These are phyloP conservation scores for Drosophila yooni DNA, from an alignment of 2,888 invertebrate species.

Conservation along the genomic window DNA sequence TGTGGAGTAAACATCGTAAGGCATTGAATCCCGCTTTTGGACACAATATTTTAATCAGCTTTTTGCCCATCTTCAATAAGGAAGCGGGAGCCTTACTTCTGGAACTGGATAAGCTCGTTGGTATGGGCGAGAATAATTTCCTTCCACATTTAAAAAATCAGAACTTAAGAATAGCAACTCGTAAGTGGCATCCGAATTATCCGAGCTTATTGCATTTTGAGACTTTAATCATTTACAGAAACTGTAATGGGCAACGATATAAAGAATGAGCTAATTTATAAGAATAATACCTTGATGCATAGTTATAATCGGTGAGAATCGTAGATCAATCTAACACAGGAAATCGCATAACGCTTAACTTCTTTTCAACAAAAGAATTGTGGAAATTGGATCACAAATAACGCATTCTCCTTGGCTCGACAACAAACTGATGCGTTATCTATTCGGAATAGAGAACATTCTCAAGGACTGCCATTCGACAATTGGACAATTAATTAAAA, in stretches of 20 bases:
- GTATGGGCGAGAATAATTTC: slow-evolving; percentile 53
- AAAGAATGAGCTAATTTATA: slow-evolving; percentile 3
- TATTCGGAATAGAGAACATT: slow-evolving; percentile 38
- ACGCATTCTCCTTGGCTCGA: slow-evolving; percentile 71
- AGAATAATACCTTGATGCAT: background rate
- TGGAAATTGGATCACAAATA: slow-evolving; percentile 68
- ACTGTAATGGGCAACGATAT: slow-evolving; percentile 18
- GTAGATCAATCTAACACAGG: background rate
- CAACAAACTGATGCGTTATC: slow-evolving; percentile 42
- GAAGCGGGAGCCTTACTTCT: slow-evolving; percentile 56
- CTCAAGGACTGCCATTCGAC: slow-evolving; percentile 52
- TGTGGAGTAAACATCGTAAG: slow-evolving; percentile 74
- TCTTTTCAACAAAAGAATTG: slow-evolving; percentile 28
- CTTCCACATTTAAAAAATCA: slow-evolving; percentile 38
- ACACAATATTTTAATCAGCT: slow-evolving; percentile 70
- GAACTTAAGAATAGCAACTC: slow-evolving; percentile 64
- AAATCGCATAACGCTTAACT: background rate
- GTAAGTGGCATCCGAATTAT: slow-evolving; percentile 48
- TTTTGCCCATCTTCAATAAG: slow-evolving; percentile 73
- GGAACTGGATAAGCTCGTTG: slow-evolving; percentile 45
- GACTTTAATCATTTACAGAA: slow-evolving; percentile 4
- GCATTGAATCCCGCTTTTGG: slow-evolving; percentile 74
- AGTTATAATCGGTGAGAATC: slow-evolving; percentile 9
- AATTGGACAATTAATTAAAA: slow-evolving; percentile 62
- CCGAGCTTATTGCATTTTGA: too few species aligned